Conservation (phyloP, 1,140 invertebrate genomes). For the Luehdorfia chinensis region DNA sequence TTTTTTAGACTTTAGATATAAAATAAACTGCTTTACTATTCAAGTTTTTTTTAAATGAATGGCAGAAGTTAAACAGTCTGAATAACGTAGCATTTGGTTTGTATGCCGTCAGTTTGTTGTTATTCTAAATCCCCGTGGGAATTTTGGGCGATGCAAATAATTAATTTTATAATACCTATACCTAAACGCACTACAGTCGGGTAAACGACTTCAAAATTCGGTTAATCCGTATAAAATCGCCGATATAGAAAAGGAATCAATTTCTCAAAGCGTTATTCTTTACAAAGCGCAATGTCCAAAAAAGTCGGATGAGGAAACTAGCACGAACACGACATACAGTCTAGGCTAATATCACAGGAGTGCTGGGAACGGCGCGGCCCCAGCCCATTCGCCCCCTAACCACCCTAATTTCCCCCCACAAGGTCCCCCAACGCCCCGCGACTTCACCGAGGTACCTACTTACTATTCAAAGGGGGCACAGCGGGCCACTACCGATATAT, state of each 20-base stretch:
- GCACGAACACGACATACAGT: conserved; percentile 73
- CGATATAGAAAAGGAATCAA: conserved; percentile 54
- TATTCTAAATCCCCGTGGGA: conserved; percentile 18
- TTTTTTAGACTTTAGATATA: background rate
- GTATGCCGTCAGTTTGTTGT: conserved; percentile 22
- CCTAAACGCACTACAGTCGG: conserved; percentile 54
- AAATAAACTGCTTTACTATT: too few species aligned
- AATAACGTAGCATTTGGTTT: conserved; percentile 26
- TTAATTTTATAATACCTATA: conserved; percentile 57
- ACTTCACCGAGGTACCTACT: conserved; percentile 54
- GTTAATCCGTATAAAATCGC: conserved; percentile 67
- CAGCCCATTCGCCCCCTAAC: conserved; percentile 18
- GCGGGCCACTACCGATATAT: conserved; percentile 63
- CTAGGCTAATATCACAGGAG: conserved; percentile 76
- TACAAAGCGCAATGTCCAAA: conserved; percentile 67
- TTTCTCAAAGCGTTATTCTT: conserved; percentile 53
- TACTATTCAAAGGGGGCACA: conserved; percentile 68
- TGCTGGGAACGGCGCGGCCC: conserved; percentile 64
- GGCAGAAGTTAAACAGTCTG: conserved; percentile 27
- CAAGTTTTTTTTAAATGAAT: background rate
- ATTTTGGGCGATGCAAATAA: conserved; percentile 39
- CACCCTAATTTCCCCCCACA: conserved; percentile 18
- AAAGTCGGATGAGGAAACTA: conserved; percentile 65
- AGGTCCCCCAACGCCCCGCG: conserved; percentile 22
- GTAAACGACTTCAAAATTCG: conserved; percentile 58